Conservation (phyloP, 2,888 invertebrate species). For the Shargacucullia verbasci region DNA sequence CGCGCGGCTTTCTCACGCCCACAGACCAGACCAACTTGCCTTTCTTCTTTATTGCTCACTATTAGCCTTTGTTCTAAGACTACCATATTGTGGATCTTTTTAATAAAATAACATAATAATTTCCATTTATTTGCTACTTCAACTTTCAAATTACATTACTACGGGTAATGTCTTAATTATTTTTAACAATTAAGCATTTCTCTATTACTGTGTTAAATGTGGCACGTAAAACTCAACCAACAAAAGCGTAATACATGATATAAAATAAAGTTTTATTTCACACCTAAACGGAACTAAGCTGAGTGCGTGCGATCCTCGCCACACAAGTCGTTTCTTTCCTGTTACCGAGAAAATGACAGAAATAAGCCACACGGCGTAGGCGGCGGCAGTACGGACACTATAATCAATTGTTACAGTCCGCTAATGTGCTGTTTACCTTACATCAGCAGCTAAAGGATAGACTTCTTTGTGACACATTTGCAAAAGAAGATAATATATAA, state of each 20-base stretch:
- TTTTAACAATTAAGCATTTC: not conserved
- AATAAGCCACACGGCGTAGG: slow-evolving; percentile 69
- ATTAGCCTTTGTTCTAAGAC: slow-evolving; percentile 57
- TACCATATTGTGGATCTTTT: slow-evolving; percentile 49
- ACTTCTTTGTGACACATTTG: slow-evolving; percentile 71
- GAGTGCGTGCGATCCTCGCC: slow-evolving; percentile 69
- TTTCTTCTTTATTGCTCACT: slow-evolving; percentile 77
- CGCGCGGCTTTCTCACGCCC: slow-evolving; percentile 83
- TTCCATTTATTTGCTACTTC: slow-evolving; percentile 1
- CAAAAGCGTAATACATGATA: slow-evolving; percentile 12
- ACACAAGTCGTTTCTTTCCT: slow-evolving; percentile 80
- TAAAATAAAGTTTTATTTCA: slow-evolving; percentile 62
- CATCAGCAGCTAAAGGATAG: slow-evolving; percentile 76
- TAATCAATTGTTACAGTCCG: slow-evolving; percentile 76
- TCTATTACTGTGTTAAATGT: no score
- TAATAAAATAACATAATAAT: slow-evolving; percentile 31
- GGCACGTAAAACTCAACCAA: not conserved
- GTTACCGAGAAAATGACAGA: slow-evolving; percentile 79
- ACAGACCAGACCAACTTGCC: slow-evolving; percentile 66
- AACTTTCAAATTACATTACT: slow-evolving; percentile 2
- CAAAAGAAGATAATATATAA: slow-evolving; percentile 61
- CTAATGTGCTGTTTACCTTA: slow-evolving; percentile 83
- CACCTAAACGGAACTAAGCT: slow-evolving; percentile 72
- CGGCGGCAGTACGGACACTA: slow-evolving; percentile 68
- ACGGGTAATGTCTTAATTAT: slow-evolving; percentile 4